Base-by-base conservation (phyloP, 2,888 invertebrate species). In the Drosophila cognata region DNA sequence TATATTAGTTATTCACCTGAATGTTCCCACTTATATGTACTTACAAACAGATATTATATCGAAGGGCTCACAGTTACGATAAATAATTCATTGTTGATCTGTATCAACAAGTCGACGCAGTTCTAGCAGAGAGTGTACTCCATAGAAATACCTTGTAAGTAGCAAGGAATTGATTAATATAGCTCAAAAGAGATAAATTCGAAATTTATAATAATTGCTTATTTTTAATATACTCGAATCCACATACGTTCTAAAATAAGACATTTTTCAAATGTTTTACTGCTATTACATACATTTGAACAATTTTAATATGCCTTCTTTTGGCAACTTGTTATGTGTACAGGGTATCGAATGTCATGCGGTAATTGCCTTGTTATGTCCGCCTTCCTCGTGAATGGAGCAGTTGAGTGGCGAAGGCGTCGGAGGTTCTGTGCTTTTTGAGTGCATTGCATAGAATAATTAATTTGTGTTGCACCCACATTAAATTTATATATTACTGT, bases 61-160 rank as follows among this genome's bases (percentile, higher is more conserved):
- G 88, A 82, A 88, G 85, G 83, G 88, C 83, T 74, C 56, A 36
- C 71, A 64, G 57, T 62, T 62, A 64, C 53, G 43, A 79, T 84
- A 84, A 82, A 84, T 84, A 82, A 82, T 84, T 84, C 79, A 82
- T 72, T 82, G 62, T 28, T 62, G 63, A 74, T 61, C 41, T 53
- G 18, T 57, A 66, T 57, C 43, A 43, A 11, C 57, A 31, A 43
- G 29, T 57, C n/a, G 6, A 21, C 4, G 56, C 21, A 16, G 31
- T 31, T 43, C 21, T 43, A 25, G 10, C 4, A 21, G 1, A 21
- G 7, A 29, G 21, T 16, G 21, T 29, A n/a, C 16, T n/a, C 21
- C 6, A 5, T 5, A 3, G 16, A 21, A 29, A 41, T 57, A 29
- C 57, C 41, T 31, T 29, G 4, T 16, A 25, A 28, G 0, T 11